Conservation (phyloP, 2,113 vertebrate species). For the Oceanodroma tethys region DNA sequence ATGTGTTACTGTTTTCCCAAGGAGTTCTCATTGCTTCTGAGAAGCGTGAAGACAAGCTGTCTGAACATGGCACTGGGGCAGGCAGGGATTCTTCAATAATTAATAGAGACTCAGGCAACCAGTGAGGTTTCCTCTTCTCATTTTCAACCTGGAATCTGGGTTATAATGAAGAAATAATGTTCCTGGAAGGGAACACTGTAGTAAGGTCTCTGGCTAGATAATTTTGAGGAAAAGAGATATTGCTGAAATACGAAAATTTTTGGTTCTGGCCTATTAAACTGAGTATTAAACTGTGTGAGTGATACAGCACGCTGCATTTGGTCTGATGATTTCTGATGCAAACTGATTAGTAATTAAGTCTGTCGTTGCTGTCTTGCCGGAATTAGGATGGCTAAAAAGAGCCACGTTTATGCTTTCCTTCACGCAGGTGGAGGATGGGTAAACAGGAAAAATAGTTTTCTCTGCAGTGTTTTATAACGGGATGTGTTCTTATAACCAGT, state of each 20-base stretch:
- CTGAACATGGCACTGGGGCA: not conserved
- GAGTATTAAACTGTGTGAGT: not conserved
- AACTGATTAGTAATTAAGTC: not conserved
- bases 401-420: not conserved
- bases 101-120: not conserved
- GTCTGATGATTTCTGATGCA: not conserved
- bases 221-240: not conserved
- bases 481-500: not conserved
- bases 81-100: not conserved
- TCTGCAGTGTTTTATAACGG: not conserved
- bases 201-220: not conserved
- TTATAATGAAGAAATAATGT: not conserved
- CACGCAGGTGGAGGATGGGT: not conserved
- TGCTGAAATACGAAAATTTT: not conserved
- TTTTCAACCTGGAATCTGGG: not conserved
- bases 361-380: not conserved
- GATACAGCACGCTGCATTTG: not conserved
- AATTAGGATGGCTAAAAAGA: conserved; percentile 17
- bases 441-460: not conserved
- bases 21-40: not conserved
- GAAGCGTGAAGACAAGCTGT: not conserved
- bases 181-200: not conserved
- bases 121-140: not conserved
- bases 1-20: not conserved
- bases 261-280: not conserved